phyloP scores from a whole-genome alignment of 1,140 invertebrate genomes.

The Scaptomyza hsui region DNA sequence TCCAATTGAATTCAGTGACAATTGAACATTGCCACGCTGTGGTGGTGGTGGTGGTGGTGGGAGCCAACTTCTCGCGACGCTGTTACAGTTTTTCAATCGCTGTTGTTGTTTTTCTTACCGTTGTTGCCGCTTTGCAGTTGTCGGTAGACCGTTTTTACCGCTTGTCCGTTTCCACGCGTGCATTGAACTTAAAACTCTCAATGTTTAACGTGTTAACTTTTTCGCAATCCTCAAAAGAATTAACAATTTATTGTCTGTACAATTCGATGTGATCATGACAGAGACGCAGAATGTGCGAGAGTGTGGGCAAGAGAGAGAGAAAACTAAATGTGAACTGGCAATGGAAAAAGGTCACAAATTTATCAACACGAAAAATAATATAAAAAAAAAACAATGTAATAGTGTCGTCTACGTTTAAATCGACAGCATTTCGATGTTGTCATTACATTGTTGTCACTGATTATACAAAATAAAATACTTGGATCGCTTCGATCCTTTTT shows the following conservation, averaged over 20 bases:
- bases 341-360: conserved; percentile 39
- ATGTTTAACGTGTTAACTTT: no score
- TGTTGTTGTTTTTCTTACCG: not conserved
- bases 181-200: not conserved
- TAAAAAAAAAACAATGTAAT: no score
- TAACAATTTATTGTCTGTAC: no score
- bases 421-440: conserved; percentile 6
- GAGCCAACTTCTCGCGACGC: conserved; percentile 12
- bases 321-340: conserved; percentile 51
- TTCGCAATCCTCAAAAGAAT: no score
- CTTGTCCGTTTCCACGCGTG: conserved; percentile 8
- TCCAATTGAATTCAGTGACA: conserved; percentile 54
- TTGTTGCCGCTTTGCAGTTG: not conserved
- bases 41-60: conserved; percentile 47
- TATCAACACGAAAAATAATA: conserved; percentile 23
- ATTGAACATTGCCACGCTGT: conserved; percentile 63
- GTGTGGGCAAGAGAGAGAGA: conserved; percentile 1
- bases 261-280: not conserved
- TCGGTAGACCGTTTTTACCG: conserved; percentile 9
- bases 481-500: no score
- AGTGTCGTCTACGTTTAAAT: not conserved
- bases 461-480: no score
- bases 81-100: conserved; percentile 11
- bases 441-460: no score
- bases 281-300: no score